A percentile compares a stretch with the other conserved stretches of the same genome.
Conservation (phyloP, 2,888 invertebrate genomes). For the Lasioglossum leucozonium region DNA sequence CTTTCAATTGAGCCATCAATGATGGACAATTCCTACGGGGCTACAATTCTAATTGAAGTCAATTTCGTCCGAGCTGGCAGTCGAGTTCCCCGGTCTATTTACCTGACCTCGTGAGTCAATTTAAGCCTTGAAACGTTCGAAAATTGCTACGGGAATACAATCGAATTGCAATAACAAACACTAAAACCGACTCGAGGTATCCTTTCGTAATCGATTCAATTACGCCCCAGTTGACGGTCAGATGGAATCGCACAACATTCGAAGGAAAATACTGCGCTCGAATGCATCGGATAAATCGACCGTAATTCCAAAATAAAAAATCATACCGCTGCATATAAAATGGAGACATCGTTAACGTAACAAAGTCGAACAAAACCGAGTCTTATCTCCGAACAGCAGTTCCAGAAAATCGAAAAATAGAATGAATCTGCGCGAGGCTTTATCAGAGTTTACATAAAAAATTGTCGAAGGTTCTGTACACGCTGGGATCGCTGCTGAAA, state of each 20-base stretch:
- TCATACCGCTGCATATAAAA: not conserved
- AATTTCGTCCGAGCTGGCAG: too few relatives aligned
- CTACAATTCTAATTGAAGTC: too few relatives aligned
- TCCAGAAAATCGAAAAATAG: not conserved
- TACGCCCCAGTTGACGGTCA: not conserved
- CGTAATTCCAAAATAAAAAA: not conserved
- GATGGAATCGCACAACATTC: not conserved
- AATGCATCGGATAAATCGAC: too few relatives aligned
- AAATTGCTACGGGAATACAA: not conserved
- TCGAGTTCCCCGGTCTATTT: not conserved
- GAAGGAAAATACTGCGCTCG: not conserved
- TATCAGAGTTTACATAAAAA: not conserved
- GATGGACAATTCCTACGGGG: too few relatives aligned
- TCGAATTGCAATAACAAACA: too few relatives aligned
- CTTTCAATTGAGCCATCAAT: not conserved
- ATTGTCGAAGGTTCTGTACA: not conserved
- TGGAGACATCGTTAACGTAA: not conserved
- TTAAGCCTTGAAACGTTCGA: not conserved
- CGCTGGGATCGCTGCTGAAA: not conserved
- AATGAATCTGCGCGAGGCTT: not conserved
- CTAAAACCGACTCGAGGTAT: not conserved
- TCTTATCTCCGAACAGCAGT: not conserved
- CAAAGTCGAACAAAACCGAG: not conserved
- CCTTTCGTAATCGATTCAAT: not conserved
- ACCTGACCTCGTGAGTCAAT: not conserved